Conservation (phyloP, 2,113 vertebrate species). For the Ochotona princeps region DNA sequence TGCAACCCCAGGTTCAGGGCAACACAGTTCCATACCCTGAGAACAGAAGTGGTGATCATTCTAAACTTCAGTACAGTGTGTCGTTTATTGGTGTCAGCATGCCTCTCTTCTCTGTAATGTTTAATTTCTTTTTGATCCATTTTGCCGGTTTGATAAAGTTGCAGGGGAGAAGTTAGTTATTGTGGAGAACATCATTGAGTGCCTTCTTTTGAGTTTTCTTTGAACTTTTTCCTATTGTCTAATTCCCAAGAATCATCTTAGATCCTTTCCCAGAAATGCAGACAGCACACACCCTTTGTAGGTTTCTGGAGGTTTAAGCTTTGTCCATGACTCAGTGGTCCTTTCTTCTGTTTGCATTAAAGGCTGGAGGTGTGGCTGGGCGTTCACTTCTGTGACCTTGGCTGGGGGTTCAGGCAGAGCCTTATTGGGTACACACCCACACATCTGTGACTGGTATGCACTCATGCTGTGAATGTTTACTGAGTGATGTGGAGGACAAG, state of each 20-base stretch:
- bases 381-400: neutral
- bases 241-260: neutral
- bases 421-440: no score
- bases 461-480: neutral
- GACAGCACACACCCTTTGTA: accelerated
- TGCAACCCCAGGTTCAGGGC: neutral
- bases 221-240: slow-evolving; percentile 44
- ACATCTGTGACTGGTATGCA: accelerated
- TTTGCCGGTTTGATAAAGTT: slow-evolving; percentile 32
- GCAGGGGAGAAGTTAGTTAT: slow-evolving; percentile 11
- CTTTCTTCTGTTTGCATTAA: neutral
- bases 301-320: neutral
- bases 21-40: neutral
- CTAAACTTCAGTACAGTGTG: neutral
- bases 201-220: neutral
- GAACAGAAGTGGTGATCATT: no score
- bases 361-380: accelerated
- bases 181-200: neutral
- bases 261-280: slow-evolving; percentile 2
- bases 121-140: neutral
- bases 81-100: neutral
- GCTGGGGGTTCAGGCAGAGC: neutral
- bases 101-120: neutral
- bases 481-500: neutral
- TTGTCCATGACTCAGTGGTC: neutral